Evolutionary conservation across 2,797 vertebrate genomes (phyloP).

Genomic region (Lagorchestes hirsutus): DNA sequence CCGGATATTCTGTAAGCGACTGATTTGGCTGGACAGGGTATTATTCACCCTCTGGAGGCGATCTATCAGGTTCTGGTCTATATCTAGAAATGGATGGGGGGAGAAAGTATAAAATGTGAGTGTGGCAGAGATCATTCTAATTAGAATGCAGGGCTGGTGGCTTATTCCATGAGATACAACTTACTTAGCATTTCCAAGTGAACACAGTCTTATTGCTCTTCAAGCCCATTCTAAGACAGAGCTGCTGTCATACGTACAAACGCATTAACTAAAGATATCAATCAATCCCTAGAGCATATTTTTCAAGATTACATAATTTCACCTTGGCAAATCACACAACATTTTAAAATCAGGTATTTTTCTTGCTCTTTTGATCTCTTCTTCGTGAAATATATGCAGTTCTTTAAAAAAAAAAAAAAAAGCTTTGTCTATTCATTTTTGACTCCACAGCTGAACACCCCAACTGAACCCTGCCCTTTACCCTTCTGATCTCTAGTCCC

Average conservation of each 20-base stretch:
- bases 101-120: conserved; percentile 3
- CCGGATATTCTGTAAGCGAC: conserved; percentile 94
- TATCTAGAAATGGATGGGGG: conserved; percentile 84
- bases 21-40: conserved; percentile 92
- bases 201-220: background rate
- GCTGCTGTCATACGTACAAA: background rate
- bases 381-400: background rate
- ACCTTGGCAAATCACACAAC: background rate
- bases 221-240: background rate
- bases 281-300: background rate
- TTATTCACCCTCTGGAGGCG: conserved; percentile 93
- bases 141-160: background rate
- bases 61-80: conserved; percentile 94
- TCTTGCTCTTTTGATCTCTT: background rate
- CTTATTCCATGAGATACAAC: background rate
- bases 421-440: background rate
- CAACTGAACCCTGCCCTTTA: background rate
- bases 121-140: too few relatives aligned
- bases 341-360: background rate
- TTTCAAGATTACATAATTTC: conserved; percentile 26
- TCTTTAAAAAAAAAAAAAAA: background rate
- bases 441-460: background rate
- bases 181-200: background rate
- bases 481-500: background rate
- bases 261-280: background rate